These are phyloP conservation scores for Spongilla lacustris DNA, from an alignment of 37 sponge, comb jelly and placozoan species.

Conservation along the genomic window DNA sequence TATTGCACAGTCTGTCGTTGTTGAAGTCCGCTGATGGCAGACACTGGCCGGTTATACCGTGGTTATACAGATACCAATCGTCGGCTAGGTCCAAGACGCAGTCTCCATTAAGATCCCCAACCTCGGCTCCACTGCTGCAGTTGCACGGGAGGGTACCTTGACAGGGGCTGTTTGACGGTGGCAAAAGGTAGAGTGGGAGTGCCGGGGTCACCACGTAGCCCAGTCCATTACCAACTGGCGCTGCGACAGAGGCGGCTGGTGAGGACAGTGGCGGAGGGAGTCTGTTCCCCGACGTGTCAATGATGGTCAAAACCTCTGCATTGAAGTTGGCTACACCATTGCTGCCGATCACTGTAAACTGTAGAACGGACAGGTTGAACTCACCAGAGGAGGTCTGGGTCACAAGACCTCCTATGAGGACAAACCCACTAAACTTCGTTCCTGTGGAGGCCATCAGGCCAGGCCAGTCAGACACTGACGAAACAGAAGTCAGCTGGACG, in stretches of 20 bases:
- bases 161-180: slow-evolving; percentile 21
- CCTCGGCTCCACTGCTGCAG: slow-evolving; percentile 34
- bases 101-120: slow-evolving; percentile 75
- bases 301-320: slow-evolving; percentile 17
- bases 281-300: slow-evolving; percentile 8
- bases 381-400: slow-evolving; percentile 3
- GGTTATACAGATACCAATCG: slow-evolving; percentile 29
- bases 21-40: slow-evolving; percentile 36
- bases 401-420: slow-evolving; percentile 58
- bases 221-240: slow-evolving; percentile 10
- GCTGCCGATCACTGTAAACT: slow-evolving; percentile 24
- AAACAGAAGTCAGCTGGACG: slow-evolving; percentile 30
- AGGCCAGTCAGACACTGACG: slow-evolving; percentile 23
- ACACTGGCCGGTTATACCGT: not conserved
- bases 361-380: slow-evolving; percentile 33
- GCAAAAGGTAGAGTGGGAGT: not conserved
- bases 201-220: not conserved
- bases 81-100: slow-evolving; percentile 71
- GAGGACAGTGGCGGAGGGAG: not conserved
- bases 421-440: slow-evolving; percentile 47
- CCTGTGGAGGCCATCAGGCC: slow-evolving; percentile 21
- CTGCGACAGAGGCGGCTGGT: slow-evolving; percentile 54
- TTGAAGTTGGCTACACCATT: slow-evolving; percentile 26
- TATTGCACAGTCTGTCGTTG: slow-evolving; percentile 56
- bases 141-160: slow-evolving; percentile 27